Conservation (phyloP, 1,140 invertebrate species). For the Macrobrachium nipponense region DNA sequence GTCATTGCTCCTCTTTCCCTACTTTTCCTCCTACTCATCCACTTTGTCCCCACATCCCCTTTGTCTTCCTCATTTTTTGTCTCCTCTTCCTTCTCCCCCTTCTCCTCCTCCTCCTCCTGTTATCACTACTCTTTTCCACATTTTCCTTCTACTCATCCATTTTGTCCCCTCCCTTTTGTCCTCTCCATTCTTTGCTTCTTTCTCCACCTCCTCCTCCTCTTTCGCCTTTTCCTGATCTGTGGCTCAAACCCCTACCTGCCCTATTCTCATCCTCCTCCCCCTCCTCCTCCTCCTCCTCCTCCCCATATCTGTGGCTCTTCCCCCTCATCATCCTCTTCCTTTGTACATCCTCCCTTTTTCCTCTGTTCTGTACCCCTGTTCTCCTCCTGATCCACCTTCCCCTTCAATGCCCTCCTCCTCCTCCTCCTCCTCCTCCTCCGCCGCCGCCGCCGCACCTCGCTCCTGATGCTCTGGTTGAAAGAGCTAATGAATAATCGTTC, state of each 20-base stretch:
- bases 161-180: background rate
- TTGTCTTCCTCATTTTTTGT: too few species aligned
- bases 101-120: too few species aligned
- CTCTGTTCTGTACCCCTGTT: background rate
- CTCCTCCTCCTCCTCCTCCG: background rate
- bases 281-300: conserved; percentile 1
- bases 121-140: too few species aligned
- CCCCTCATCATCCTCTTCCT: background rate
- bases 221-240: conserved; percentile 1
- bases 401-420: background rate
- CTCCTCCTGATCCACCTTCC: background rate
- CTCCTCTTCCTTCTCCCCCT: too few species aligned
- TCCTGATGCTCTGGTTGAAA: too few species aligned
- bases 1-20: too few species aligned
- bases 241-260: background rate
- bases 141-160: background rate
- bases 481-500: too few species aligned
- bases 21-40: too few species aligned
- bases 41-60: too few species aligned
- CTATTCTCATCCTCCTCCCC: background rate
- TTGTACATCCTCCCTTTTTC: background rate
- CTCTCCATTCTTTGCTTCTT: background rate
- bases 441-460: too few species aligned
- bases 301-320: background rate
- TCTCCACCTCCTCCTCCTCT: background rate